These are phyloP conservation scores for Poecilia latipinna DNA, from an alignment of 2,113 vertebrate species.

Conservation along the genomic window DNA sequence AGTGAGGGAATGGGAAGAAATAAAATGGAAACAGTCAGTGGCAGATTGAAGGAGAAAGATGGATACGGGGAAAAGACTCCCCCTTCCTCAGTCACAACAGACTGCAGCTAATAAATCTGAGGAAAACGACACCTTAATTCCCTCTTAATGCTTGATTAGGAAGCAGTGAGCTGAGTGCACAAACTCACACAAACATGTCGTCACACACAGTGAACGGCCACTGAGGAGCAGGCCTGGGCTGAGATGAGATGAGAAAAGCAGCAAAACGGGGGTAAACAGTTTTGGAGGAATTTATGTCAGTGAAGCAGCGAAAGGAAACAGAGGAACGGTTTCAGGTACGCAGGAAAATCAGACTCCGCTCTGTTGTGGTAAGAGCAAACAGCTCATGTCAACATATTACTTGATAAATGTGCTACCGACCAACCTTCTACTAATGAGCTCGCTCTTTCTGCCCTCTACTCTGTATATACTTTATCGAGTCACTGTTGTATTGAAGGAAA, in stretches of 20 bases:
- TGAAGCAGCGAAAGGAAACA: not conserved
- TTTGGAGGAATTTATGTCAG: constrained; percentile 34
- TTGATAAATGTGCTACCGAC: not conserved
- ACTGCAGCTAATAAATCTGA: constrained; percentile 70
- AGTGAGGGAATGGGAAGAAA: not conserved
- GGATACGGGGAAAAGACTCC: not conserved
- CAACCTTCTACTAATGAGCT: not conserved
- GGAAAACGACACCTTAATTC: constrained; percentile 64
- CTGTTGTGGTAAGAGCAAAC: not conserved
- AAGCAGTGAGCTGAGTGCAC: constrained; percentile 33
- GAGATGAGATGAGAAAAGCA: constrained; percentile 23
- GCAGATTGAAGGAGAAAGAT: constrained; percentile 10
- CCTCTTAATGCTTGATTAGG: constrained; percentile 59
- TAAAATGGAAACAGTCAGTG: constrained; percentile 8
- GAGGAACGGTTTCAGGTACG: not conserved
- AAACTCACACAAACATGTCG: constrained; percentile 1
- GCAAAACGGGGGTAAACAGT: constrained; percentile 2
- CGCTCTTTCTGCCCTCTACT: not conserved
- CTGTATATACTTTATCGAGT: not conserved
- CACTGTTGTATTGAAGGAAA: not conserved
- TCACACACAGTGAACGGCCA: not conserved
- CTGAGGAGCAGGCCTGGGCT: constrained; percentile 31
- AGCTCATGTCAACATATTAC: not conserved
- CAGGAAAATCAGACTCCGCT: not conserved
- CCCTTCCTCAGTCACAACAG: constrained; percentile 50